These are phyloP conservation scores for Macroramphosus scolopax DNA, from an alignment of 2,797 vertebrate species.

Conservation along the genomic window DNA sequence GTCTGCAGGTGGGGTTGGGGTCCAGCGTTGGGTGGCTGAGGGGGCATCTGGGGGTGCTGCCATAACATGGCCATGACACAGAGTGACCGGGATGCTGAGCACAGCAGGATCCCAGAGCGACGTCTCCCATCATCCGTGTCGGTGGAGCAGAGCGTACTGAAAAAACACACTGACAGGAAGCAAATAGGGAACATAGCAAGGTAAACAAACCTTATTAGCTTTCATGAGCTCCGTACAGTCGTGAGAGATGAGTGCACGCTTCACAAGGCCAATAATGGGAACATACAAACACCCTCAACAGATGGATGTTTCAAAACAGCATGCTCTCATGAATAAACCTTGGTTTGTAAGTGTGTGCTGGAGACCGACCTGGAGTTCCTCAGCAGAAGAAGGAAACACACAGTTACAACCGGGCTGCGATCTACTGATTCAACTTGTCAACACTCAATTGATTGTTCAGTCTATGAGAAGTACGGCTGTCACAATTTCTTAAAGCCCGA, in stretches of 20 bases:
- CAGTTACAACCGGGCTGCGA: no score
- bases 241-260: conserved; percentile 2
- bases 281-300: neutral
- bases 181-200: conserved; percentile 10
- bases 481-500: no score
- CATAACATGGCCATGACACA: conserved; percentile 39
- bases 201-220: conserved; percentile 24
- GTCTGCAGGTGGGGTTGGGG: conserved; percentile 54
- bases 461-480: no score
- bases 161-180: conserved; percentile 28
- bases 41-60: conserved; percentile 18
- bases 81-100: conserved; percentile 59
- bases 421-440: no score
- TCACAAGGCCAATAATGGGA: neutral
- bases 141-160: conserved; percentile 27
- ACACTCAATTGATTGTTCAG: no score
- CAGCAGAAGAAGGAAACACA: no score
- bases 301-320: conserved; percentile 6
- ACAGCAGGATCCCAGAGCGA: conserved; percentile 7
- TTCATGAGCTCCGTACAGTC: neutral
- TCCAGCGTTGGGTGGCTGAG: conserved; percentile 18
- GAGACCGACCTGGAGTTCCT: no score
- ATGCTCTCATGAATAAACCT: no score
- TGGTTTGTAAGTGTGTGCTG: no score
- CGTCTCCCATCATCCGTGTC: conserved; percentile 7